phyloP scores from a whole-genome alignment of 1,140 invertebrate genomes.

The Drosophila sturtevanti region DNA sequence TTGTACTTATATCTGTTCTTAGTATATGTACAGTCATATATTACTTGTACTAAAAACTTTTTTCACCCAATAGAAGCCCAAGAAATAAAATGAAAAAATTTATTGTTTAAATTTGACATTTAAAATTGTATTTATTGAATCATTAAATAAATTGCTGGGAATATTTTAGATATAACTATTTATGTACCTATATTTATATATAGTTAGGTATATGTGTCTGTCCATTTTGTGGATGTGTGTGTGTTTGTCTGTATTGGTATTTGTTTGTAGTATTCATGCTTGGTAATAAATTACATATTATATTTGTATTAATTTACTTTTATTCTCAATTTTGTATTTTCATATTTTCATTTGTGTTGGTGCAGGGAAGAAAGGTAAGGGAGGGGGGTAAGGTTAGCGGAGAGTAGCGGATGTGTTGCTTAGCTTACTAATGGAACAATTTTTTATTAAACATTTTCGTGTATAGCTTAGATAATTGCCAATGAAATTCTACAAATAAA shows the following conservation, averaged over 20 bases:
- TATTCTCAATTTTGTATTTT: conserved; percentile 51
- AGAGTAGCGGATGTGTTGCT: conserved; percentile 23
- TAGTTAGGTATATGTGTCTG: conserved; percentile 27
- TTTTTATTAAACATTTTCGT: conserved; percentile 55
- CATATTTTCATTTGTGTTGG: not conserved
- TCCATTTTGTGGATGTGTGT: conserved; percentile 13
- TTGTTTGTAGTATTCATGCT: conserved; percentile 26
- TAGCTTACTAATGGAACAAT: conserved; percentile 76
- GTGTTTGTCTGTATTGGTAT: conserved; percentile 20
- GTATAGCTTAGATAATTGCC: conserved; percentile 36
- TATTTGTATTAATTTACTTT: conserved; percentile 63
- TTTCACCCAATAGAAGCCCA: not conserved
- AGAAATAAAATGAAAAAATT: conserved; percentile 20
- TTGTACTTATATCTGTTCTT: too few relatives aligned
- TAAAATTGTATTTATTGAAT: conserved; percentile 81
- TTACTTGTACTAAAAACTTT: too few relatives aligned
- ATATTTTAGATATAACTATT: conserved; percentile 67
- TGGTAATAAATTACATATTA: conserved; percentile 69
- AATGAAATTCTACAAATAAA: conserved; percentile 14
- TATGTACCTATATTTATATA: conserved; percentile 56
- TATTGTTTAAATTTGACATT: conserved; percentile 70
- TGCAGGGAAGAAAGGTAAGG: too few relatives aligned
- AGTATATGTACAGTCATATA: too few relatives aligned
- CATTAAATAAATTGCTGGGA: conserved; percentile 78
- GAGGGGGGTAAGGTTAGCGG: not conserved